These are phyloP conservation scores for Psammodynastes pulverulentus DNA, from an alignment of 2,113 vertebrate species.

Conservation along the genomic window DNA sequence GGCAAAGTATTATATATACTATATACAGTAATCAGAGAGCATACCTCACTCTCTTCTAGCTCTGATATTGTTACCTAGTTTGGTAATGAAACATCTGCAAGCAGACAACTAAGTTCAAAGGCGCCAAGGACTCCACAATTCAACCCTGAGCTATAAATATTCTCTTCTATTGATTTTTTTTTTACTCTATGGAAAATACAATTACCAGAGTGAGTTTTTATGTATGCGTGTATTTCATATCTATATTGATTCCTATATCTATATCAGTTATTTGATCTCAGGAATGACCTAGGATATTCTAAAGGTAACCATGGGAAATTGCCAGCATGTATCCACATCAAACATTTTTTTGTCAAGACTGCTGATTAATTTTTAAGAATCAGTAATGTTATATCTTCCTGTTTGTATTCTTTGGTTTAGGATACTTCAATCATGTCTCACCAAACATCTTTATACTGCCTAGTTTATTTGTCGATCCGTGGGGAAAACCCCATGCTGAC, in stretches of 20 bases:
- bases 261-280: background rate
- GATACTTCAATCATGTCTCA: background rate
- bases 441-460: background rate
- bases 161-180: background rate
- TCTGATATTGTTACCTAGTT: background rate
- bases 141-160: background rate
- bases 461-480: background rate
- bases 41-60: background rate
- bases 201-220: background rate
- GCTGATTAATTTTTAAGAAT: conserved; percentile 17
- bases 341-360: background rate
- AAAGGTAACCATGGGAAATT: background rate
- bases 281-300: background rate
- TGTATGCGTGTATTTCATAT: background rate
- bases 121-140: background rate
- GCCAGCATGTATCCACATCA: background rate
- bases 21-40: background rate
- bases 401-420: background rate
- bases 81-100: background rate
- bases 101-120: background rate
- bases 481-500: background rate
- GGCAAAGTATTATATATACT: background rate
- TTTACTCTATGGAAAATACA: background rate
- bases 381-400: background rate
- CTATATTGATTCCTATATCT: background rate